These are phyloP conservation scores for Balearica regulorum DNA, from an alignment of 2,797 vertebrate genomes.

Conservation along the genomic window DNA sequence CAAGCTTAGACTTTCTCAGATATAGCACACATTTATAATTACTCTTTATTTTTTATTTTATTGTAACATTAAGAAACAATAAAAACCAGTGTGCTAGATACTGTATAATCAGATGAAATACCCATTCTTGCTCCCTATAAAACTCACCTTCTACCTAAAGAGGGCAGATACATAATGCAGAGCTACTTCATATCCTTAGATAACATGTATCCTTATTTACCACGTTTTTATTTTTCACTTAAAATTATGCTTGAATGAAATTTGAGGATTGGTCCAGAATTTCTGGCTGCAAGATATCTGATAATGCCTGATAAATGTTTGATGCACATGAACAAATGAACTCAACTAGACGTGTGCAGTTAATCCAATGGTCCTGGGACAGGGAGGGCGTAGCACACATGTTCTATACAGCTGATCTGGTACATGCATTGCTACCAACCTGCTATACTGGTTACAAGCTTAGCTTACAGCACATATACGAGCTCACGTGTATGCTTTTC, in stretches of 20 bases:
- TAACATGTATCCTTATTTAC: neutral
- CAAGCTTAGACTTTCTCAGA: neutral
- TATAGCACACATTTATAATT: neutral
- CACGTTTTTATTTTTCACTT: neutral
- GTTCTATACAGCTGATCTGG: neutral
- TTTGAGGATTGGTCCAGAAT: neutral
- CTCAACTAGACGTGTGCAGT: neutral
- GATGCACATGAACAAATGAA: neutral
- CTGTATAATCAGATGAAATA: neutral
- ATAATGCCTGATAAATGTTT: neutral
- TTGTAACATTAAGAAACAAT: neutral
- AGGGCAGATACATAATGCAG: neutral
- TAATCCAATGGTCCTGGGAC: neutral
- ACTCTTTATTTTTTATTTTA: neutral
- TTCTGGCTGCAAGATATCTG: neutral
- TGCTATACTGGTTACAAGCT: too few relatives aligned
- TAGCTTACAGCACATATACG: neutral
- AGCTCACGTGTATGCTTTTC: neutral
- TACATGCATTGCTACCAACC: neutral
- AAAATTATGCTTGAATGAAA: neutral
- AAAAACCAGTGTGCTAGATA: neutral
- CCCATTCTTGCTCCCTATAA: neutral
- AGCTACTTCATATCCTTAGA: neutral
- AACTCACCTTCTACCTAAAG: neutral
- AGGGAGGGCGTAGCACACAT: fast-evolving